Evolutionary conservation across 2,113 vertebrate genomes (phyloP).

Genomic region (Neopipo cinnamomea): DNA sequence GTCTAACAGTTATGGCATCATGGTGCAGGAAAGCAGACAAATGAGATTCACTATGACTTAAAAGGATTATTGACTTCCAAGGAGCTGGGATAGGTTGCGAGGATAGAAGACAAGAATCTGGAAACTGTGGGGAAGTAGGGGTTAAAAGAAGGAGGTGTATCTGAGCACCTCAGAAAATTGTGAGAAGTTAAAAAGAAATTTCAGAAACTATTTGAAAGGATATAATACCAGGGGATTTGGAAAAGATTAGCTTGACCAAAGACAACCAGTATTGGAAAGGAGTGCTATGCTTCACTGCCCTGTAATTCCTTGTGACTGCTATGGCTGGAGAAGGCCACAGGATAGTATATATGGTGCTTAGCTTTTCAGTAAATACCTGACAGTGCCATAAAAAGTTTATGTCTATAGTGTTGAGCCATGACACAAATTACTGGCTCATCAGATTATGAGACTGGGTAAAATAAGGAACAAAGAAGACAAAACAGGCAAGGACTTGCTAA

Average conservation of each 20-base stretch:
- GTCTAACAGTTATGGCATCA: not conserved
- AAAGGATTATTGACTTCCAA: not conserved
- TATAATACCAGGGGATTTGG: not conserved
- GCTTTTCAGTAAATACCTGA: conserved; percentile 30
- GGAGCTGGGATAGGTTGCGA: not conserved
- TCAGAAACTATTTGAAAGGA: not conserved
- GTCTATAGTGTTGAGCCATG: conserved; percentile 17
- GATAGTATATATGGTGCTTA: not conserved
- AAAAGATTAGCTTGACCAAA: conserved; percentile 23
- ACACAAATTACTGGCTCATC: conserved; percentile 46
- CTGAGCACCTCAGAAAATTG: not conserved
- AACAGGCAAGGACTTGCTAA: not conserved
- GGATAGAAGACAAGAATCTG: not conserved
- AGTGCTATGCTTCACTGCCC: not conserved
- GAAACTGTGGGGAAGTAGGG: not conserved
- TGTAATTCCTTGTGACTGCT: not conserved
- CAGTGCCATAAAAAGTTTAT: conserved; percentile 18
- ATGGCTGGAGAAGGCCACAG: not conserved
- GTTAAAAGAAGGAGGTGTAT: not conserved
- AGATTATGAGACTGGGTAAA: conserved; percentile 49
- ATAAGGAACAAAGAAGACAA: not conserved
- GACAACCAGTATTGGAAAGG: not conserved
- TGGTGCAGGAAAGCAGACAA: not conserved
- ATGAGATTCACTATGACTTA: not conserved
- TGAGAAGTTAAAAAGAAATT: not conserved